These are phyloP conservation scores for Hycleus phaleratus DNA, from an alignment of 1,140 invertebrate genomes.

Conservation along the genomic window DNA sequence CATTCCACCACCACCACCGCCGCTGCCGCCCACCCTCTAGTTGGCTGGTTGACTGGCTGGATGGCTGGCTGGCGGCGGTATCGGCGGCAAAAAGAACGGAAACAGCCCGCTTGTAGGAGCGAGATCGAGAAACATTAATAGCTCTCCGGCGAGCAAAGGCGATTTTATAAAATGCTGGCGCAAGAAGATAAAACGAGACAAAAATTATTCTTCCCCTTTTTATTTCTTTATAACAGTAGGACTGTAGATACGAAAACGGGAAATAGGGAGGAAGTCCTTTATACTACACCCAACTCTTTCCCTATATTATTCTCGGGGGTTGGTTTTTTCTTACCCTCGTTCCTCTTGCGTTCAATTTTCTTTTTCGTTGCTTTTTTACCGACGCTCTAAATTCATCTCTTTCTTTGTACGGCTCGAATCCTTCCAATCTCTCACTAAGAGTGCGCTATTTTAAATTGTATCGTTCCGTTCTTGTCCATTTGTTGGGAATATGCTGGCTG, in stretches of 20 bases:
- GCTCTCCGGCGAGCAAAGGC: slow-evolving; percentile 17
- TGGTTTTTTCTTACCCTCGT: too few species aligned
- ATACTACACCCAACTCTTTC: background rate
- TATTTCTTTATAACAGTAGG: slow-evolving; percentile 23
- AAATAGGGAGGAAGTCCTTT: background rate
- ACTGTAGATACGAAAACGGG: too few species aligned
- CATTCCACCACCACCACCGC: too few species aligned
- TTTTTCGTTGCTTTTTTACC: too few species aligned
- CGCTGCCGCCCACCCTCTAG: too few species aligned
- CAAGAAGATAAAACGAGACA: slow-evolving; percentile 32
- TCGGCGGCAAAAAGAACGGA: slow-evolving; percentile 14
- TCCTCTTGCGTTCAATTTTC: background rate
- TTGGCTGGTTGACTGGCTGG: too few species aligned
- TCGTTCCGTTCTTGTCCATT: background rate
- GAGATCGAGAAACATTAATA: slow-evolving; percentile 27
- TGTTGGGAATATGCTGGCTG: background rate
- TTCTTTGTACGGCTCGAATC: too few species aligned
- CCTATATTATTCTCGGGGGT: background rate
- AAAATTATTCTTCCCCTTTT: slow-evolving; percentile 34
- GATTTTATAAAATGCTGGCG: slow-evolving; percentile 30
- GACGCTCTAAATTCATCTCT: too few species aligned
- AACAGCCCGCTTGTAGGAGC: slow-evolving; percentile 12
- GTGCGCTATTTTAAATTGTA: background rate
- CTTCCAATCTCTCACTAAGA: too few species aligned
- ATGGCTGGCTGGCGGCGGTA: too few species aligned